Conservation (phyloP, 2,113 vertebrate genomes). For the Oriolus oriolus region DNA sequence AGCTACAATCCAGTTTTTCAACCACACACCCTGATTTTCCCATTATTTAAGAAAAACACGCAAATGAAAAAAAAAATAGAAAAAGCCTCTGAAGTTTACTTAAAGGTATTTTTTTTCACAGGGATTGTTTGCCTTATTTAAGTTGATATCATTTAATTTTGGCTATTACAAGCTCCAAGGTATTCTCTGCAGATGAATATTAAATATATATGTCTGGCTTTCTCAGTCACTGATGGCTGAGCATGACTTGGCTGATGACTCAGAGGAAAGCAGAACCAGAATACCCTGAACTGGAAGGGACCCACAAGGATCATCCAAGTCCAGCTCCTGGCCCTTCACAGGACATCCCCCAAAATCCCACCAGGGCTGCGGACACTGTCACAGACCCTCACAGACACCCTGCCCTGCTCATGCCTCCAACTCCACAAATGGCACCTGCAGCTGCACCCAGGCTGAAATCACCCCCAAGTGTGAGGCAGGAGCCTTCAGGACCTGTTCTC, state of each 20-base stretch:
- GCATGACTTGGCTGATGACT: background rate
- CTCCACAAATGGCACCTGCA: fast-evolving
- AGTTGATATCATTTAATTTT: background rate
- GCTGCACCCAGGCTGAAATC: background rate
- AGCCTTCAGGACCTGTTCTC: background rate
- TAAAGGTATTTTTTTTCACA: background rate
- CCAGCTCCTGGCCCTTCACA: background rate
- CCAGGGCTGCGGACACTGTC: background rate
- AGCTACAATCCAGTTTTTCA: background rate
- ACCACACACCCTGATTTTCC: background rate
- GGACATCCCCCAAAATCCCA: background rate
- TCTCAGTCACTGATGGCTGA: background rate
- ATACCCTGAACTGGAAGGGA: background rate
- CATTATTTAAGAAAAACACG: background rate
- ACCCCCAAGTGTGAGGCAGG: background rate
- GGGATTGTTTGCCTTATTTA: background rate
- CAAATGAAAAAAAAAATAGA: background rate
- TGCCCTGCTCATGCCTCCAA: background rate
- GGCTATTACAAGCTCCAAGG: background rate
- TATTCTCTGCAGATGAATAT: background rate
- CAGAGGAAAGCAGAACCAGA: background rate
- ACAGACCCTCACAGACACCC: background rate
- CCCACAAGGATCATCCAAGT: no score
- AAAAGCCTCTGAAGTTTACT: background rate
- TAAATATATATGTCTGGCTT: background rate